Conservation (phyloP, 2,888 invertebrate genomes). For the Eupelmus urozonus region DNA sequence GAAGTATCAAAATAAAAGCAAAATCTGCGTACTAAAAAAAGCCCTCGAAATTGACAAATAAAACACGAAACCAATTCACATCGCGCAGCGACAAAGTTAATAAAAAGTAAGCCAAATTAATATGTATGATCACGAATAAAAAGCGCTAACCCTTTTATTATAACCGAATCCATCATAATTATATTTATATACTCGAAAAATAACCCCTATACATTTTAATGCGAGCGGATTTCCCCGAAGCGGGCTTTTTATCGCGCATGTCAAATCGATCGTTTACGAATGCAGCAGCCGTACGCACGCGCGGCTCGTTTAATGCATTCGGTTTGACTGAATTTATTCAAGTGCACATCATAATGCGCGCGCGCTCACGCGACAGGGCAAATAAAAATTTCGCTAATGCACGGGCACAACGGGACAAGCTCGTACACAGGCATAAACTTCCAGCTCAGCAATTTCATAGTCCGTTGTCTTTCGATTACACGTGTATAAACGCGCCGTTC, state of each 20-base stretch:
- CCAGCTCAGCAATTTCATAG: constrained; percentile 21
- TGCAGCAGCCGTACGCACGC: neutral
- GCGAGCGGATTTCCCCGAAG: neutral
- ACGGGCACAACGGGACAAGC: neutral
- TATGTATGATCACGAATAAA: neutral
- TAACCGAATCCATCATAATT: neutral
- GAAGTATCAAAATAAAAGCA: too few relatives aligned
- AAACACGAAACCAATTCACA: too few relatives aligned
- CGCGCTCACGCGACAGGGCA: neutral
- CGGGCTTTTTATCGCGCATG: constrained; percentile 19
- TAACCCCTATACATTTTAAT: neutral
- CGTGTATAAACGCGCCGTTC: neutral
- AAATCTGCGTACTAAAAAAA: too few relatives aligned
- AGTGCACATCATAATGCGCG: neutral
- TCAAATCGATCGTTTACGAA: constrained; percentile 25
- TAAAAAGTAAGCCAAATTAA: too few relatives aligned
- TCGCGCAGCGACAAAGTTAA: too few relatives aligned
- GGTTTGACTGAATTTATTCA: constrained; percentile 5
- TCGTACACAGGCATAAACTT: constrained; percentile 6
- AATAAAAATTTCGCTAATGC: constrained; percentile 3
- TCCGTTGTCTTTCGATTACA: constrained; percentile 44
- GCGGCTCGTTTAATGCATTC: neutral
- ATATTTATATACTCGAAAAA: too few relatives aligned
- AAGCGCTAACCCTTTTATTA: neutral
- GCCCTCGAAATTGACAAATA: too few relatives aligned